These are phyloP conservation scores for Drosophila melanosoma DNA, from an alignment of 2,888 invertebrate genomes.

Conservation along the genomic window DNA sequence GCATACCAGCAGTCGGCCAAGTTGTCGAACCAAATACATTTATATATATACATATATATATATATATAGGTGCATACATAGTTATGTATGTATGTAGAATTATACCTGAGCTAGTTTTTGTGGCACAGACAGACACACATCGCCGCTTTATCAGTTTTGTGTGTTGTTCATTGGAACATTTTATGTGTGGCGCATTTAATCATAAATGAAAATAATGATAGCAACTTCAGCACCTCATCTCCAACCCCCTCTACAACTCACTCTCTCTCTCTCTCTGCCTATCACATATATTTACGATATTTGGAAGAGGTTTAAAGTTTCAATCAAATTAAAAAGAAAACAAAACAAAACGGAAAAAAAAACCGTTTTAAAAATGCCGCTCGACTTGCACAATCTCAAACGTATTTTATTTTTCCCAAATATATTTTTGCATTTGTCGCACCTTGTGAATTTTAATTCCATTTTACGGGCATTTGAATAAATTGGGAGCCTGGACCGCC, in stretches of 20 bases:
- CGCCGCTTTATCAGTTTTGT: constrained; percentile 32
- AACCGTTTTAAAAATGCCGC: constrained; percentile 10
- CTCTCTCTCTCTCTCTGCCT: not conserved
- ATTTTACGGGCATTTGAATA: constrained; percentile 28
- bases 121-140: constrained; percentile 13
- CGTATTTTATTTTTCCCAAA: constrained; percentile 31
- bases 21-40: constrained; percentile 27
- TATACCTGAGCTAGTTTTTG: constrained; percentile 49
- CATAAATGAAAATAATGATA: constrained; percentile 42
- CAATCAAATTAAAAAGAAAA: constrained; percentile 15
- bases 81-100: not conserved
- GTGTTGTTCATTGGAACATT: constrained; percentile 38
- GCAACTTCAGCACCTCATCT: constrained; percentile 11
- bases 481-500: constrained; percentile 52
- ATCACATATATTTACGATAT: not conserved
- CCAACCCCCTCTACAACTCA: not conserved
- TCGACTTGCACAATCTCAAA: not conserved
- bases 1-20: constrained; percentile 37
- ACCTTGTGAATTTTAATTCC: constrained; percentile 44
- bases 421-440: constrained; percentile 60
- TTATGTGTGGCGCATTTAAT: constrained; percentile 46
- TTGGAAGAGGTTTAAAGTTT: constrained; percentile 25
- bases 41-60: not conserved
- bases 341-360: not conserved
- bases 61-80: constrained; percentile 1